Percentiles rank a stretch among this genome's conserved stretches.
These are phyloP conservation scores for Otocyon megalotis DNA, from an alignment of 2,113 vertebrate genomes.

Conservation along the genomic window DNA sequence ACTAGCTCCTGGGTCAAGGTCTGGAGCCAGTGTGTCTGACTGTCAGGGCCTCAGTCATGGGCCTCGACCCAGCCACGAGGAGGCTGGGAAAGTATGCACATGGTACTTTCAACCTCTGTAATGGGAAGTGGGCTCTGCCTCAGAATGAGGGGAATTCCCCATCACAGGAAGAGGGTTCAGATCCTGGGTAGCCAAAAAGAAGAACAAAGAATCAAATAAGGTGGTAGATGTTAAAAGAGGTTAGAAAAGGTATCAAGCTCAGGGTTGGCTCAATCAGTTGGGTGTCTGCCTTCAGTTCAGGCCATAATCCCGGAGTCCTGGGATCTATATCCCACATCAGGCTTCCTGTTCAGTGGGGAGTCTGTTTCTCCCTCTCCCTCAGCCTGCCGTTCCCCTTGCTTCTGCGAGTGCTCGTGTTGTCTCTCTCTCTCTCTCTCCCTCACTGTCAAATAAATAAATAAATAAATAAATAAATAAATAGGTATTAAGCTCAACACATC, in stretches of 20 bases:
- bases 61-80: background rate
- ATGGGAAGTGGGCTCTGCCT: constrained; percentile 22
- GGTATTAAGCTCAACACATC: background rate
- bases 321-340: no score
- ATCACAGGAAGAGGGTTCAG: constrained; percentile 47
- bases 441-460: no score
- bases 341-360: no score
- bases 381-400: no score
- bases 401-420: no score
- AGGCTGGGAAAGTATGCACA: background rate
- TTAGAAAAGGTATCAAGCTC: background rate
- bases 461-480: background rate
- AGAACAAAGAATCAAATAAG: constrained; percentile 58
- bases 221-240: background rate
- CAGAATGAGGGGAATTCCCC: constrained; percentile 16
- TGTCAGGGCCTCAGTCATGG: background rate
- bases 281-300: no score
- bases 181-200: constrained; percentile 52
- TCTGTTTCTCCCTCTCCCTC: no score
- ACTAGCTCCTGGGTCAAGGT: background rate
- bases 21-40: background rate
- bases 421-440: no score
- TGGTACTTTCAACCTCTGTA: background rate
- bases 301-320: no score
- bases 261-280: background rate